These are phyloP conservation scores for Abscondita cerata DNA, from an alignment of 2,888 invertebrate genomes.

Conservation along the genomic window DNA sequence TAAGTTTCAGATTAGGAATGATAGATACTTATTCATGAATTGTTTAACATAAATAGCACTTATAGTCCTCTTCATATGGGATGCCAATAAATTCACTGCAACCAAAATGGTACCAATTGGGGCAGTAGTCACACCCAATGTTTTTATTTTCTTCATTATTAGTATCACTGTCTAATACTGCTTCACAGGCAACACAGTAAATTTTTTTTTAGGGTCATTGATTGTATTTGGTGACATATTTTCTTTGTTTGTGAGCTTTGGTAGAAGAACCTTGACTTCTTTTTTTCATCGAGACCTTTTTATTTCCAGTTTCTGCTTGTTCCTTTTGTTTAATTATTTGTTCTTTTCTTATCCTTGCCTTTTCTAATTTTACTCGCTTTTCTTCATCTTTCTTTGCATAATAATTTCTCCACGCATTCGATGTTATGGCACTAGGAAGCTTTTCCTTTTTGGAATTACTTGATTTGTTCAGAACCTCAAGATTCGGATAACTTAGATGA, in stretches of 20 bases:
- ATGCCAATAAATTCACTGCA: neutral
- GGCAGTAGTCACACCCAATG: neutral
- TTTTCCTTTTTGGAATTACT: neutral
- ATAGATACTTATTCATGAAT: neutral
- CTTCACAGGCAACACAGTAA: neutral
- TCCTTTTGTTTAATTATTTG: neutral
- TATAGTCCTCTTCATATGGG: neutral
- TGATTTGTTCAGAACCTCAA: neutral
- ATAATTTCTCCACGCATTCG: neutral
- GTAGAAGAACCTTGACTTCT: neutral
- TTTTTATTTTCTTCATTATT: neutral
- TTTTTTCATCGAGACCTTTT: neutral
- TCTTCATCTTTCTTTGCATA: neutral
- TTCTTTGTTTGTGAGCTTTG: neutral
- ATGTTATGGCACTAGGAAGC: neutral
- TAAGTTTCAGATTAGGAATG: neutral
- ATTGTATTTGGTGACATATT: slow-evolving; percentile 1
- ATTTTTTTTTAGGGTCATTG: neutral
- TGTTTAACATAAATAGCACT: neutral
- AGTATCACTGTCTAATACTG: neutral
- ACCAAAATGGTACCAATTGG: neutral
- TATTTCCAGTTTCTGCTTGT: neutral
- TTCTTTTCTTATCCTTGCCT: neutral
- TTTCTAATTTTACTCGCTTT: neutral
- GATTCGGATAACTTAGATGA: neutral